A percentile compares a stretch with the other conserved stretches of the same genome.
Conservation (phyloP, 92 coral and sea anemone genomes). For the Porites rus region DNA sequence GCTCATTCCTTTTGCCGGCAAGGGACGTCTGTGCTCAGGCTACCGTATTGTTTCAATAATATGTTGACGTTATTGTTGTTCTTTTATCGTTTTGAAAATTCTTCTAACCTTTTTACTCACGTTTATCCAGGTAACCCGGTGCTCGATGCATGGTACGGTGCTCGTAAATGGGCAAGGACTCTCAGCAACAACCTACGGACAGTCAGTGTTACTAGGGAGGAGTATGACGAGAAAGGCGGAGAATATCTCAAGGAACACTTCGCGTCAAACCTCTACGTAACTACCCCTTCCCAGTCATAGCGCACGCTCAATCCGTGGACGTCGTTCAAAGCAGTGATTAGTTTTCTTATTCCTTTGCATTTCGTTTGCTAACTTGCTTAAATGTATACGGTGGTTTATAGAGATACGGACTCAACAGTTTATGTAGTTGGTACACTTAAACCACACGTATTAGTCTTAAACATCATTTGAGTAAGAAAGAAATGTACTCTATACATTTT, state of each 20-base stretch:
- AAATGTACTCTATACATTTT: too few species aligned
- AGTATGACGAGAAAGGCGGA: conserved; percentile 89
- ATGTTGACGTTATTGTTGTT: background rate
- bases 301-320: background rate
- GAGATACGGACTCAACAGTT: too few species aligned
- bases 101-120: background rate
- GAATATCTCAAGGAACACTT: conserved; percentile 94
- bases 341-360: too few species aligned
- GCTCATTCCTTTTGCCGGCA: too few species aligned
- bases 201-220: conserved; percentile 87
- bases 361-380: too few species aligned
- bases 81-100: background rate
- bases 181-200: conserved; percentile 56
- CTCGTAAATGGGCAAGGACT: conserved; percentile 89
- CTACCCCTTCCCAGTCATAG: conserved; percentile 69
- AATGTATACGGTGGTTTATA: too few species aligned
- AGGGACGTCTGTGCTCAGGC: too few species aligned
- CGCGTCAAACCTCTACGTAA: conserved; percentile 83
- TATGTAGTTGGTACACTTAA: too few species aligned
- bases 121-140: conserved; percentile 68
- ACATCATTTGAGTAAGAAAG: too few species aligned
- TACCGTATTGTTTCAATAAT: too few species aligned
- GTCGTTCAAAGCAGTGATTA: too few species aligned
- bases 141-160: conserved; percentile 96
- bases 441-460: too few species aligned